Conservation (phyloP, 2,113 vertebrate species). For the Meles meles region DNA sequence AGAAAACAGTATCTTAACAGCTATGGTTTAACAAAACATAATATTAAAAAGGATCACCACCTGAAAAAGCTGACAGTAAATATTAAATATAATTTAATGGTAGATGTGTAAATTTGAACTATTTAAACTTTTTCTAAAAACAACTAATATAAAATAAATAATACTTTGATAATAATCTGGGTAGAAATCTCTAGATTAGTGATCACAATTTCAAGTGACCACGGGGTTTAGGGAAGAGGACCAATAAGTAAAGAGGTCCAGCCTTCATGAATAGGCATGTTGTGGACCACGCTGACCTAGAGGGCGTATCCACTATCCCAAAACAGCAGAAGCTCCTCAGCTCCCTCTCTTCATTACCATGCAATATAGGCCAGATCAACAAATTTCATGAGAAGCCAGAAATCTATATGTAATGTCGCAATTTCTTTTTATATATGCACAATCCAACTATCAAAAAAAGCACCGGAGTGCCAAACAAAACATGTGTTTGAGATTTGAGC, state of each 20-base stretch:
- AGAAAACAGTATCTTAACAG: neutral
- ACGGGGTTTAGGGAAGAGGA: neutral
- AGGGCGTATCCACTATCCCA: neutral
- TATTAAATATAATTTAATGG: neutral
- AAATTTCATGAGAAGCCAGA: neutral
- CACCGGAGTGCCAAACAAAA: neutral
- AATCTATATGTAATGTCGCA: neutral
- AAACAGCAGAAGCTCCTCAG: neutral
- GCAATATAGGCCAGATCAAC: neutral
- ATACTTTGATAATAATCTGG: neutral
- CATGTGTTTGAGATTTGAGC: neutral
- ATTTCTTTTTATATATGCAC: neutral
- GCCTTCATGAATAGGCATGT: neutral
- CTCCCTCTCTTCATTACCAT: neutral
- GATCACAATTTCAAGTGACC: neutral
- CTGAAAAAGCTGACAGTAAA: neutral
- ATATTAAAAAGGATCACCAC: neutral
- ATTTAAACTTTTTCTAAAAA: neutral
- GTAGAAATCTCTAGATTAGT: neutral
- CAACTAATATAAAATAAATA: neutral
- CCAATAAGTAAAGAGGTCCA: neutral
- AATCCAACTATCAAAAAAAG: neutral
- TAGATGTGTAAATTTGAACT: neutral
- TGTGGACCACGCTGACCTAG: too few relatives aligned
- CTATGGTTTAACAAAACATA: neutral